A percentile compares a stretch with the other conserved stretches of the same genome.
phyloP scores from a whole-genome alignment of 2,113 vertebrate genomes.

The Polypterus bichir region DNA sequence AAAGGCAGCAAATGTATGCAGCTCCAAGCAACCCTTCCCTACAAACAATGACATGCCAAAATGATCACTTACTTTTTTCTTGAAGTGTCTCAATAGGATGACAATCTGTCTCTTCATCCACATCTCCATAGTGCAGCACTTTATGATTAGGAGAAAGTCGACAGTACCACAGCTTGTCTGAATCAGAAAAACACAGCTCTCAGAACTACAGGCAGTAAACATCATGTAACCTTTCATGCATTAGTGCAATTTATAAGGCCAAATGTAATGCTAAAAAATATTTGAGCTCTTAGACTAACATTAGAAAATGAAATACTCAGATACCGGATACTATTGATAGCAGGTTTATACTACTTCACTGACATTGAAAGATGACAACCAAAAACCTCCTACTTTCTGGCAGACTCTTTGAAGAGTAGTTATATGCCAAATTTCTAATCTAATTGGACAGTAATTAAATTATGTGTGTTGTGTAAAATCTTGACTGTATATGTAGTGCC shows the following conservation, averaged over 20 bases:
- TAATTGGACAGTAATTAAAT: too few species aligned
- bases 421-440: too few species aligned
- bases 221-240: neutral
- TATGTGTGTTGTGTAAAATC: too few species aligned
- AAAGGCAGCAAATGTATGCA: too few species aligned
- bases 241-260: neutral
- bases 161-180: conserved; percentile 96
- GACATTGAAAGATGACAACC: too few species aligned
- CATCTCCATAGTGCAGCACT: conserved; percentile 84
- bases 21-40: too few species aligned
- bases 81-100: conserved; percentile 70
- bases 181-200: conserved; percentile 4
- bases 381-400: too few species aligned
- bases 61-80: conserved; percentile 68
- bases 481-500: too few species aligned
- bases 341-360: too few species aligned
- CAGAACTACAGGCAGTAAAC: neutral
- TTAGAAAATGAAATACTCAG: neutral
- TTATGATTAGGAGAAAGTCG: conserved; percentile 92
- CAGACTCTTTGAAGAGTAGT: too few species aligned
- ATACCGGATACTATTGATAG: too few species aligned
- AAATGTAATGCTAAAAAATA: neutral
- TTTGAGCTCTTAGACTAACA: neutral
- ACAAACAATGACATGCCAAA: neutral
- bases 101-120: conserved; percentile 59